phyloP scores from a whole-genome alignment of 2,797 vertebrate species.

The Poecilia picta region DNA sequence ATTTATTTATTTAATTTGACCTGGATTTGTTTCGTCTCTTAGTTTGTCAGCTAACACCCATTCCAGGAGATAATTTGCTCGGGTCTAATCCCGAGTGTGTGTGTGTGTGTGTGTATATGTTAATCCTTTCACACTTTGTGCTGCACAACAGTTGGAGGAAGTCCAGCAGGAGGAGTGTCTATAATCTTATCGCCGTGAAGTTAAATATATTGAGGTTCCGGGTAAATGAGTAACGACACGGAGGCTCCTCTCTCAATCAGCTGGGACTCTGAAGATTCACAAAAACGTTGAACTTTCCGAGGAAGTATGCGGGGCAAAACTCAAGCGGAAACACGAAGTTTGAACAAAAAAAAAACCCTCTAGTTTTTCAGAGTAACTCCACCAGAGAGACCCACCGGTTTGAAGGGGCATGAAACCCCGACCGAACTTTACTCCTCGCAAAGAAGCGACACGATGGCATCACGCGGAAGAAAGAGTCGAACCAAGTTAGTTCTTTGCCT shows the following conservation, averaged over 20 bases:
- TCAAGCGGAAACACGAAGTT: conserved; percentile 1
- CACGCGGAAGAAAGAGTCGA: conserved; percentile 66
- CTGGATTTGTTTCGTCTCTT: conserved; percentile 50
- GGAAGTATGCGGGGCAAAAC: conserved; percentile 9
- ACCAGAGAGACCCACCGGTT: background rate
- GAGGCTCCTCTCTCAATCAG: background rate
- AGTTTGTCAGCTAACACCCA: conserved; percentile 29
- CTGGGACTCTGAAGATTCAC: background rate
- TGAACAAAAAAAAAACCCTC: background rate
- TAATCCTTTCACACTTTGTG: conserved; percentile 57
- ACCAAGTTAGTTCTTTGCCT: conserved; percentile 62
- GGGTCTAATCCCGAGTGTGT: conserved; percentile 38
- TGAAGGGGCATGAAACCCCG: conserved; percentile 42
- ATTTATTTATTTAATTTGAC: conserved; percentile 49
- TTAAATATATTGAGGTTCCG: conserved; percentile 4
- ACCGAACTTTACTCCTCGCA: background rate
- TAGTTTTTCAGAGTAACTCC: background rate
- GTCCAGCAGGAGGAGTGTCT: conserved; percentile 32
- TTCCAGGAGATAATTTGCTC: conserved; percentile 39
- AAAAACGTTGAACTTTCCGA: background rate
- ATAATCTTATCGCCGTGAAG: background rate
- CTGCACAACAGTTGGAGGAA: background rate
- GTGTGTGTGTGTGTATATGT: background rate
- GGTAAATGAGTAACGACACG: background rate
- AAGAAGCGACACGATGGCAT: conserved; percentile 70